Conservation (phyloP, 2,113 vertebrate genomes). For the Burhinus oedicnemus region DNA sequence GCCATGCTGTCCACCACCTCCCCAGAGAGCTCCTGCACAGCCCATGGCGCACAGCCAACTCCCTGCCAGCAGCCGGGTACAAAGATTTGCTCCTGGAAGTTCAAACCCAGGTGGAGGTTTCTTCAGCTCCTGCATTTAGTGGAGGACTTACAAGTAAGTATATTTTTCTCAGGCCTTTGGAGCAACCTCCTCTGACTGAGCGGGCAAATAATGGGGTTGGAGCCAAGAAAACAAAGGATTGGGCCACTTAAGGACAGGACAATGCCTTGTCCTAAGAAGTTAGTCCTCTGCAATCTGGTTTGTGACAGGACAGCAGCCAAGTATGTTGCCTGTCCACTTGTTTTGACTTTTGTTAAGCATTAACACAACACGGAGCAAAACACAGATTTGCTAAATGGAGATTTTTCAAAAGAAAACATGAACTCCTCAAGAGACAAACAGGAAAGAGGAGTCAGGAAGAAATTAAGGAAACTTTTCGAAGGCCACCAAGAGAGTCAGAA, state of each 20-base stretch:
- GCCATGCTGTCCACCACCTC: fast-evolving
- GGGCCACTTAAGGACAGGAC: neutral
- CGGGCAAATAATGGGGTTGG: neutral
- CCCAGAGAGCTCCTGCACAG: neutral
- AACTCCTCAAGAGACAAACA: neutral
- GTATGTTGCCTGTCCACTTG: neutral
- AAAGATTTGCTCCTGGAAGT: neutral
- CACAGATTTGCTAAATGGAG: neutral
- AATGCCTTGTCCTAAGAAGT: neutral
- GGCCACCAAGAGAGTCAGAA: neutral
- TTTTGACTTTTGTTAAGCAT: neutral
- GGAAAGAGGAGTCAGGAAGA: neutral
- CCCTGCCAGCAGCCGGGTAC: neutral
- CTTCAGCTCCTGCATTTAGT: neutral
- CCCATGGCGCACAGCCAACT: fast-evolving
- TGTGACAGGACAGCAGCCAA: neutral
- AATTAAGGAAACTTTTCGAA: neutral
- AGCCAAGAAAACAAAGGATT: neutral
- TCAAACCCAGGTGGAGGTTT: neutral
- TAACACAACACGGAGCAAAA: neutral
- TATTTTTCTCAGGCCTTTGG: neutral
- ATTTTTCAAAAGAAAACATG: neutral
- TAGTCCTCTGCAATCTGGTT: neutral
- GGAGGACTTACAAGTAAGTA: neutral
- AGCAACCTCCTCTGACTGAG: neutral